Conservation (phyloP, 1,140 invertebrate genomes). For the Anadara kagoshimensis region DNA sequence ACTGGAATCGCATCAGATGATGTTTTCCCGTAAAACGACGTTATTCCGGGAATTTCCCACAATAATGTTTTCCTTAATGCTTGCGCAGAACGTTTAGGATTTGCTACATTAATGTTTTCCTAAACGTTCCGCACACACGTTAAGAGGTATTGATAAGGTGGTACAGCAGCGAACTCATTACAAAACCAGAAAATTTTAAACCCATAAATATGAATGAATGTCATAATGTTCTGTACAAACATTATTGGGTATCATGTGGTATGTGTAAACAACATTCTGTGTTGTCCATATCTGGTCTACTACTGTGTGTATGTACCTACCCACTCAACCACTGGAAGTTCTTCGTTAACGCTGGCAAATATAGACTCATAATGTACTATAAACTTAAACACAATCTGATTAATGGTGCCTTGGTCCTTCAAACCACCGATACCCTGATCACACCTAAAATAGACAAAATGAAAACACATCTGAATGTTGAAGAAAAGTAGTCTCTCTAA, state of each 20-base stretch:
- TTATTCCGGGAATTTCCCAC: too few relatives aligned
- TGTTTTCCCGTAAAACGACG: too few relatives aligned
- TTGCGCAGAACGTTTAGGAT: too few relatives aligned
- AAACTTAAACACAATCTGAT: slow-evolving; percentile 73
- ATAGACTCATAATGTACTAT: slow-evolving; percentile 70
- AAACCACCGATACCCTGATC: slow-evolving; percentile 68
- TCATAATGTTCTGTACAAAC: background rate
- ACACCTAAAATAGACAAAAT: slow-evolving; percentile 53
- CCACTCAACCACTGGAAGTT: slow-evolving; percentile 53
- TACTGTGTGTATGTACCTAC: slow-evolving; percentile 36
- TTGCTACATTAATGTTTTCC: too few relatives aligned
- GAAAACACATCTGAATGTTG: background rate
- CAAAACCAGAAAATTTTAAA: too few relatives aligned
- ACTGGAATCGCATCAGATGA: too few relatives aligned
- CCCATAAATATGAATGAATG: background rate
- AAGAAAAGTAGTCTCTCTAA: background rate
- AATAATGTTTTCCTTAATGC: too few relatives aligned
- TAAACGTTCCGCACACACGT: too few relatives aligned
- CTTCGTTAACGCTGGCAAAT: slow-evolving; percentile 64
- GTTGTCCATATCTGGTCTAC: background rate
- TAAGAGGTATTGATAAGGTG: too few relatives aligned
- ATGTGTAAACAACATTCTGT: background rate
- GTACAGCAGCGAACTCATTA: too few relatives aligned
- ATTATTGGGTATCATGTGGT: background rate
- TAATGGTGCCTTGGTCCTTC: slow-evolving; percentile 73